phyloP scores from a whole-genome alignment of 1,140 invertebrate species.

The Drosophila sp. region DNA sequence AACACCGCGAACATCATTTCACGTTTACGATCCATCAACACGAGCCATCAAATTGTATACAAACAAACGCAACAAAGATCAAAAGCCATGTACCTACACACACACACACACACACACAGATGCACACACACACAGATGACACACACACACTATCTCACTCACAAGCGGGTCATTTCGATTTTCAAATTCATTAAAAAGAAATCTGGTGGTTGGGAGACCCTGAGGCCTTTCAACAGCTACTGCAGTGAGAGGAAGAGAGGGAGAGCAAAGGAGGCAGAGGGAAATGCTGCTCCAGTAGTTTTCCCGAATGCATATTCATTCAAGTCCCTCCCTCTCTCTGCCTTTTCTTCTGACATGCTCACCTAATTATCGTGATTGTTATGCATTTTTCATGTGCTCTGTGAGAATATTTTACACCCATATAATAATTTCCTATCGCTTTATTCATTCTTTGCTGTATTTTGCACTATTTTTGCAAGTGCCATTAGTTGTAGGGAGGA shows the following conservation, averaged over 20 bases:
- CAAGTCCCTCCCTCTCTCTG: neutral
- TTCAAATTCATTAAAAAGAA: conserved; percentile 61
- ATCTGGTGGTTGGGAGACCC: conserved; percentile 45
- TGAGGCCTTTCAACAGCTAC: conserved; percentile 47
- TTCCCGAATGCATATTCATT: conserved; percentile 32
- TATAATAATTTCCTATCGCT: neutral
- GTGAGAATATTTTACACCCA: conserved; percentile 13
- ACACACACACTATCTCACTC: neutral
- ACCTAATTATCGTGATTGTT: conserved; percentile 57
- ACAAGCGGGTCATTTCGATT: conserved; percentile 37
- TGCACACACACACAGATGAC: conserved; percentile 13
- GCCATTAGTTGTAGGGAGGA: neutral
- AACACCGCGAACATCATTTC: conserved; percentile 72
- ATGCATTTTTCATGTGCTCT: conserved; percentile 47
- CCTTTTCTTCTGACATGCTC: conserved; percentile 17
- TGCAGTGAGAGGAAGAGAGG: conserved; percentile 14
- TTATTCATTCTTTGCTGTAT: neutral
- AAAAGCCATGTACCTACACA: conserved; percentile 69
- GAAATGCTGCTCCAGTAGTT: conserved; percentile 18
- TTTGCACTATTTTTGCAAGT: conserved; percentile 5
- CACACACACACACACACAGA: conserved; percentile 4
- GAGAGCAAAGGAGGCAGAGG: neutral
- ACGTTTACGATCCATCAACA: conserved; percentile 82
- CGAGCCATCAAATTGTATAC: conserved; percentile 83
- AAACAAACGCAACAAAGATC: conserved; percentile 82